Base-by-base conservation (phyloP, 2,888 invertebrate genomes). In the Timandra comae region DNA sequence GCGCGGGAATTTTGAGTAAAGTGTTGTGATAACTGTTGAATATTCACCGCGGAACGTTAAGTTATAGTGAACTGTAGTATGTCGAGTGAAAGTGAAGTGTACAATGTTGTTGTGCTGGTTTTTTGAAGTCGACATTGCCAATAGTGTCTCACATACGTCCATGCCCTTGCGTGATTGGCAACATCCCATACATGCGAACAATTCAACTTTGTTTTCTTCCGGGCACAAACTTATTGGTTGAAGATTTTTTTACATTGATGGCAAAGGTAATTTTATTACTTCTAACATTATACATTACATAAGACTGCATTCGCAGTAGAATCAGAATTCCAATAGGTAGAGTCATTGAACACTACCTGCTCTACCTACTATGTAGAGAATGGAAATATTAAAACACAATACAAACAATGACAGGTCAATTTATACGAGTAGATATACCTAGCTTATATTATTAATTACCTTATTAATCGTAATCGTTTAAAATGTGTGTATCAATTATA, bases 91-190 rank as follows among this genome's bases (percentile, higher is more conserved):
- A 80, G 79, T 77, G 51, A 52, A 58, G 43, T 59, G 65, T 62
- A 71, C 61, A 56, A 68, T 64, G 63, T 57, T 66, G 63, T 60
- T 60, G 61, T 64, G 56, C 39, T 49, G 49, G 38, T 51, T 42
- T 46, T 39, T 63, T 71, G 67, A 68, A 69, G 68, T 70, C 38
- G 47, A 30, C 46, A 41, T 42, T 65, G 63, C 65, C 59, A 63
- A 61, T 53, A 58, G 40, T 37, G 25, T 42, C 45, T 16, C 46
- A 46, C 35, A 46, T 44, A 34, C 30, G 48, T 49, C 44, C 42
- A 46, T 64, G 65, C 61, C 70, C 72, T 71, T 68, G 71, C 49
- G 49, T 55, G 62, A 65, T 78, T 82, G 80, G 70, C 79, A 75
- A 67, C 55, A 56, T 52, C 64, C 58, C 67, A 70, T 70, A 46